Conservation (phyloP, 1,140 invertebrate species). For the Zaprionus lachaisei region DNA sequence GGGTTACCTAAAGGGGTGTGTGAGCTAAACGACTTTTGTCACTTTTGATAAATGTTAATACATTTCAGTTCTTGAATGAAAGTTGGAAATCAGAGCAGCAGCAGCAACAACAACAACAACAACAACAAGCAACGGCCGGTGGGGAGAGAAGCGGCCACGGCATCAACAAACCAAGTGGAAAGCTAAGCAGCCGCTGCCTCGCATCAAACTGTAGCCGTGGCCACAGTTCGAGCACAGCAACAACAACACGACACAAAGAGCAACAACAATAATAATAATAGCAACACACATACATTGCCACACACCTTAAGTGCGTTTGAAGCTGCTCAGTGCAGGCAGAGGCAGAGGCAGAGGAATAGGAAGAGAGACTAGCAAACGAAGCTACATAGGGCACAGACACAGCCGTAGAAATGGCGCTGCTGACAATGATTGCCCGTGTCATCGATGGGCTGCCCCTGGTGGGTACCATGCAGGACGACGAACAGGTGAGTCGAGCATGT, state of each 20-base stretch:
- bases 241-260: background rate
- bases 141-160: constrained; percentile 30
- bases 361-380: background rate
- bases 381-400: background rate
- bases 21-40: constrained; percentile 13
- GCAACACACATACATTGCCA: constrained; percentile 1
- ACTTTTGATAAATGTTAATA: constrained; percentile 12
- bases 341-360: background rate
- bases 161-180: constrained; percentile 39
- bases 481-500: constrained; percentile 90
- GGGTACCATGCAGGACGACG: constrained; percentile 99
- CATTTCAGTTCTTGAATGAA: constrained; percentile 36
- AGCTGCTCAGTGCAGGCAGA: constrained; percentile 3
- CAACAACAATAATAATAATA: constrained; percentile 6
- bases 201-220: constrained; percentile 68
- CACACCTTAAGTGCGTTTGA: constrained; percentile 1
- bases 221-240: constrained; percentile 39
- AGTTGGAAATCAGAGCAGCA: constrained; percentile 19
- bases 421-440: constrained; percentile 98
- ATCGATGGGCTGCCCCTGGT: constrained; percentile 97
- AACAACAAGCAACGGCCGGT: constrained; percentile 15
- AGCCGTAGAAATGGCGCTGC: constrained; percentile 91
- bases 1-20: background rate
- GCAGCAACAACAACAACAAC: constrained; percentile 13
- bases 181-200: constrained; percentile 16